Evolutionary conservation across 92 coral and sea anemone species (phyloP), one percentile per base, ranked within the genome.

Genomic region (Ricordea florida): DNA sequence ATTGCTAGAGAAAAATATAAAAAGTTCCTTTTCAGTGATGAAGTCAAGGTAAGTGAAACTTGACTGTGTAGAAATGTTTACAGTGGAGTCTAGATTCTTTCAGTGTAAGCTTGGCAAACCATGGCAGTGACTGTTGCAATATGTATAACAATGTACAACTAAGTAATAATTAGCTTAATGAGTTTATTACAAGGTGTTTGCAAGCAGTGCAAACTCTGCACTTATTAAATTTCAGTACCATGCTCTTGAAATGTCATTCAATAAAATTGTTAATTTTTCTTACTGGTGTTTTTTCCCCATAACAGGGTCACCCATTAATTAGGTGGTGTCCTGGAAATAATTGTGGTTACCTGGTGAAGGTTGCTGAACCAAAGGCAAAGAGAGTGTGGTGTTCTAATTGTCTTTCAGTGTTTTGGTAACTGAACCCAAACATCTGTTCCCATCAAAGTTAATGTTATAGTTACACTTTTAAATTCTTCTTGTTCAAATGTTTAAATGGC

Each of bases 281-380:
- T 45, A 6, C 31, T 30, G 10, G 0, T 6, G 16, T 6, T 13
- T n/a, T 35, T 4, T 41, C 20, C n/a, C n/a, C n/a, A n/a, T 42
- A 2, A 23, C 40, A 94, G 98, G 78, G 89, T 47, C 97, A 91
- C 72, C 94, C 96, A 26, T 46, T 83, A 35, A 72, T 94, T 13
- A 77, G 97, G 35, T 94, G 98, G 98, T 94, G 98, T 42, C 97
- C 97, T 35, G 98, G 98, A 3, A 87, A 66, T 42, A 82, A 94
- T 56, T 94, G 98, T 83, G 92, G 97, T 0, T 64, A 32, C 63
- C 56, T 94, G 29, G 87, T 94, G 3, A 92, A 78, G 27, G 96
- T 89, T 10, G 90, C 76, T 20, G 90, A 84, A 28, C 85, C 93
- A 35, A 82, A 82, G 35, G 90, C 98, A 5, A 94, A 94, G 30